Evolutionary conservation across 2,888 invertebrate species (phyloP).

Genomic region (Nemapogon koenigi): DNA sequence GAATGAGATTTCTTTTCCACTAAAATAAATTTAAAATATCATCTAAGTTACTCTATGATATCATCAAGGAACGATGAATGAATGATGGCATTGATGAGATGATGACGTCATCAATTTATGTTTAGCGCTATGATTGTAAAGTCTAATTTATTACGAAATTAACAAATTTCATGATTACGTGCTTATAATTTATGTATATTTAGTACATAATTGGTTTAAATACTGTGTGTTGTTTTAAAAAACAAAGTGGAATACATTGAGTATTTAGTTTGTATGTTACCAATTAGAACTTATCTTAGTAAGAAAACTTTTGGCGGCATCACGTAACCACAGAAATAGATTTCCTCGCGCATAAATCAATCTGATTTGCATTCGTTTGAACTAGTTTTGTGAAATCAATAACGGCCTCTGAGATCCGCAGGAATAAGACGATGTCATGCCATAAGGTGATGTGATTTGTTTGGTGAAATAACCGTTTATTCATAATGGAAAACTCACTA

Average conservation of each 20-base stretch:
- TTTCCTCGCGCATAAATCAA: constrained; percentile 51
- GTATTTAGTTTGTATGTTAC: too few species aligned
- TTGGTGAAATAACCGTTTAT: too few species aligned
- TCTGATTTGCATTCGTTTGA: constrained; percentile 29
- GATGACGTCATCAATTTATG: constrained; percentile 38
- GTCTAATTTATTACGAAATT: constrained; percentile 26
- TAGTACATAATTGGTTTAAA: not conserved
- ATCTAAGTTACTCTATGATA: too few species aligned
- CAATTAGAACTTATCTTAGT: not conserved
- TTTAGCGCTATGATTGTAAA: constrained; percentile 47
- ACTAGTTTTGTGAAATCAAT: constrained; percentile 25
- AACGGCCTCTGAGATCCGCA: constrained; percentile 18
- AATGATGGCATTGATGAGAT: too few species aligned
- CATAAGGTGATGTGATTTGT: not conserved
- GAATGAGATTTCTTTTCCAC: too few species aligned
- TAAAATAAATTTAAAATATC: too few species aligned
- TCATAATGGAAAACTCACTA: too few species aligned
- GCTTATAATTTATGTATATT: not conserved
- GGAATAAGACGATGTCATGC: constrained; percentile 15
- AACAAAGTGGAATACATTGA: too few species aligned
- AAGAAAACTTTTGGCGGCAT: constrained; percentile 46
- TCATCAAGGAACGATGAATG: too few species aligned
- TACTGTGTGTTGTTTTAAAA: not conserved
- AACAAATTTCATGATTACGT: not conserved
- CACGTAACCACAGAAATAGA: constrained; percentile 57